Evolutionary conservation across 2,888 invertebrate species (phyloP), one percentile per base, ranked within the genome.

Genomic region (Doris montereyensis): DNA sequence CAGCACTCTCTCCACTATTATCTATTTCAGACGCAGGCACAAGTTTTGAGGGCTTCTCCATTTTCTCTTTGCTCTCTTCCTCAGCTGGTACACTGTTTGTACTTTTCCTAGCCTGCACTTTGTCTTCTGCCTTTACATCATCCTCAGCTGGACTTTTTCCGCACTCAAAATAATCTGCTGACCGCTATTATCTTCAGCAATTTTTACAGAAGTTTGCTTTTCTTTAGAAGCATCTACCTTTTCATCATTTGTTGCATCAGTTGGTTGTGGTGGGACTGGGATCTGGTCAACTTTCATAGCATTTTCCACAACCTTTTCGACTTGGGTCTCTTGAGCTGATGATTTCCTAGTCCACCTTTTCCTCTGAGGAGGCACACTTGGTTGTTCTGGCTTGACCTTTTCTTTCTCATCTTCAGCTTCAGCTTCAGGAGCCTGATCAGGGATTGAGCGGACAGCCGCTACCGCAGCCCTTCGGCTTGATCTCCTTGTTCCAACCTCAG

Each of bases 401-500:
- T 41, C 52, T 41, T 41, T 41, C 17, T 41, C 17, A 5, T 41
- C 52, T 17, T 41, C 52, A 10, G 52, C 52, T n/a, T n/a, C n/a
- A 5, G 52, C 52, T 17, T 41, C 52, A 41, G 5, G 5, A 13
- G 13, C 57, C 24, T 73, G 73, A 30, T 68, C 74, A 52, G 68
- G 57, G 4, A 57, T 41, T 28, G 41, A 2, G 3, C n/a, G 68
- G 10, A 24, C 21, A 13, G 71, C 41, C 21, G 79, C 26, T 24
- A 28, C 35, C 8, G 67, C 26, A 3, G 62, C 58, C n/a, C 79
- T 65, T 26, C 79, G 68, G n/a, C 77, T 74, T 30, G 74, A 26
- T 24, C 75, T 68, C 2, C 74, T 68, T 0, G 74, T 58, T 26
- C 17, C 30, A 1, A 72, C 72, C 2, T 57, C 13, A 41, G 79